Conservation (phyloP, 2,888 invertebrate genomes). For the Drosophila algonquin region DNA sequence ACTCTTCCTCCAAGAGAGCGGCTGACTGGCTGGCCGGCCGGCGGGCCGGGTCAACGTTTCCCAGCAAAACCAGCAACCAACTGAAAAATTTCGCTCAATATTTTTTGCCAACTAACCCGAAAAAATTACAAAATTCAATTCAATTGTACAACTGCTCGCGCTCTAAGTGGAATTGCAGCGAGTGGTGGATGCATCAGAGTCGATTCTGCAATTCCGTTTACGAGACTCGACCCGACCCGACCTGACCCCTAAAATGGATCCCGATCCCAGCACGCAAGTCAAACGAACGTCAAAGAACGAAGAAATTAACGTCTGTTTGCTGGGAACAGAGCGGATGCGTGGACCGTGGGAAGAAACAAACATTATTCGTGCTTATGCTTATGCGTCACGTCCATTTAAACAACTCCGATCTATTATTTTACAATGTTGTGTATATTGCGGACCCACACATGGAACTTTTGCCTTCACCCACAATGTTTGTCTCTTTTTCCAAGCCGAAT, state of each 20-base stretch:
- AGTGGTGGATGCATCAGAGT: slow-evolving; percentile 8
- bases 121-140: slow-evolving; percentile 38
- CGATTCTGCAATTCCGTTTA: slow-evolving; percentile 66
- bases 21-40: background rate
- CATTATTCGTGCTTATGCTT: slow-evolving; percentile 61
- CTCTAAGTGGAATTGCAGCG: slow-evolving; percentile 74
- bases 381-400: slow-evolving; percentile 41
- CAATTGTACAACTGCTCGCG: slow-evolving; percentile 18
- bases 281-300: slow-evolving; percentile 31
- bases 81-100: slow-evolving; percentile 78
- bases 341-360: slow-evolving; percentile 75
- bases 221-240: slow-evolving; percentile 26
- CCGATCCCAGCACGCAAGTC: slow-evolving; percentile 70
- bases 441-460: slow-evolving; percentile 64
- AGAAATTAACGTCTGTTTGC: slow-evolving; percentile 58
- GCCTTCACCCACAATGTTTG: slow-evolving; percentile 67
- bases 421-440: slow-evolving; percentile 33
- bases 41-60: slow-evolving; percentile 20
- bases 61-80: slow-evolving; percentile 43
- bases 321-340: slow-evolving; percentile 67
- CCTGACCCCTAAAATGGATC: slow-evolving; percentile 1
- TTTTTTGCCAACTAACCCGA: slow-evolving; percentile 60
- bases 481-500: slow-evolving; percentile 69
- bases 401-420: slow-evolving; percentile 33
- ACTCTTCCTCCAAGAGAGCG: slow-evolving; percentile 19